Conservation (phyloP, 2,888 invertebrate genomes). For the Clistopyga incitator region DNA sequence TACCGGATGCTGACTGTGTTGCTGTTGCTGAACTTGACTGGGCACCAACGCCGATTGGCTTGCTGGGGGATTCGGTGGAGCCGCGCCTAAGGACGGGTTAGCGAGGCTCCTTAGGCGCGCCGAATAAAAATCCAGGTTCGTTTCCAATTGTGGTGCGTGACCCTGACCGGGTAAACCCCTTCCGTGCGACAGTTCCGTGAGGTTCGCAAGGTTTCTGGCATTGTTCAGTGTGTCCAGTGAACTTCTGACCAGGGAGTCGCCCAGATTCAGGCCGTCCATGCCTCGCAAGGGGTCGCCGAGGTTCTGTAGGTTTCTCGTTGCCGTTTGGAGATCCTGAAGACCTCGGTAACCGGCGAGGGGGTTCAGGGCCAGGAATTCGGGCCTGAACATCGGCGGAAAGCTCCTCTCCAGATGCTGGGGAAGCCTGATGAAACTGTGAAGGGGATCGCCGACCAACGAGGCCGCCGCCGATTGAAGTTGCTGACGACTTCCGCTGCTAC, state of each 20-base stretch:
- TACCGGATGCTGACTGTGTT: slow-evolving; percentile 84
- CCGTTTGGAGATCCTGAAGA: slow-evolving; percentile 82
- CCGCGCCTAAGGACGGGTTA: slow-evolving; percentile 97
- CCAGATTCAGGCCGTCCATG: slow-evolving; percentile 82
- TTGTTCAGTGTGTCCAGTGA: slow-evolving; percentile 82
- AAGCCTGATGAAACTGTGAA: slow-evolving; percentile 82
- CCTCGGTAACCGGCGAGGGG: slow-evolving; percentile 82
- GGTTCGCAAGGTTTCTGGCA: slow-evolving; percentile 82
- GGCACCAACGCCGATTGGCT: slow-evolving; percentile 89
- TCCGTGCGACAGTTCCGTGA: slow-evolving; percentile 81
- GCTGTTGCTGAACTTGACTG: slow-evolving; percentile 87
- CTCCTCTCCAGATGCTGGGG: slow-evolving; percentile 82
- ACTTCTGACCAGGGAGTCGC: slow-evolving; percentile 81
- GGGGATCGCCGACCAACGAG: slow-evolving; percentile 82
- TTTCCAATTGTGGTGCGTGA: slow-evolving; percentile 91
- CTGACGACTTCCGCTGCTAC: slow-evolving; percentile 76
- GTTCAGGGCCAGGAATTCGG: slow-evolving; percentile 81
- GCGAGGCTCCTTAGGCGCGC: slow-evolving; percentile 99
- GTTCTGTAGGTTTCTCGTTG: slow-evolving; percentile 82
- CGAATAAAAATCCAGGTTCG: slow-evolving; percentile 99
- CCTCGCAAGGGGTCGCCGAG: slow-evolving; percentile 82
- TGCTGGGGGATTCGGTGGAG: slow-evolving; percentile 88
- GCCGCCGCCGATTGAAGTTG: slow-evolving; percentile 80
- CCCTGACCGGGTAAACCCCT: slow-evolving; percentile 78
- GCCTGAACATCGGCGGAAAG: slow-evolving; percentile 83